A percentile compares a stretch with the other conserved stretches of the same genome.
Evolutionary conservation across 2,113 vertebrate genomes (phyloP).

Genomic region (Epinephelus fuscoguttatus): DNA sequence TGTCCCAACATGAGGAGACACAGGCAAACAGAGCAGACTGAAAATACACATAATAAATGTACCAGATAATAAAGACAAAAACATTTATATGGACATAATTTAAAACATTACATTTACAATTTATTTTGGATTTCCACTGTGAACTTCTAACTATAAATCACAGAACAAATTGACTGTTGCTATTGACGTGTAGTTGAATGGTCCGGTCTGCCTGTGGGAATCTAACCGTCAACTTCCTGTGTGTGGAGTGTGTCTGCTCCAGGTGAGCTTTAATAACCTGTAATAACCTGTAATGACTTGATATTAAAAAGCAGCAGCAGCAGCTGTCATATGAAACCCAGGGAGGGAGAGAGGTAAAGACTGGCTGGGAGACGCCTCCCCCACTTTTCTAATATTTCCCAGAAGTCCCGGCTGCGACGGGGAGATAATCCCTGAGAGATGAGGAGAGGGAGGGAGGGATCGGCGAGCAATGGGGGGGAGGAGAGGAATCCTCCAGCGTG

Average conservation of each 20-base stretch:
- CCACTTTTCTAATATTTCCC: constrained; percentile 77
- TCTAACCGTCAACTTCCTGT: constrained; percentile 22
- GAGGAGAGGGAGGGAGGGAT: constrained; percentile 69
- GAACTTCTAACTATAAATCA: too few species aligned
- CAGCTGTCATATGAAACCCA: constrained; percentile 21
- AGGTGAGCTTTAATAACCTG: constrained; percentile 45
- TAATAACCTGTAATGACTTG: constrained; percentile 61
- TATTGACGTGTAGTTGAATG: too few species aligned
- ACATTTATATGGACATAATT: too few species aligned
- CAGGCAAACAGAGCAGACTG: too few species aligned
- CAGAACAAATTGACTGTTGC: too few species aligned
- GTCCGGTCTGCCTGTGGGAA: not conserved
- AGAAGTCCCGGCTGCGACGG: constrained; percentile 64
- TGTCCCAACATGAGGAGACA: too few species aligned
- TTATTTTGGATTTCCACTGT: too few species aligned
- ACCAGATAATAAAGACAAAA: too few species aligned
- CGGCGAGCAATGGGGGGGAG: constrained; percentile 22
- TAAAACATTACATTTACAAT: too few species aligned
- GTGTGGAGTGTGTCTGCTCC: not conserved
- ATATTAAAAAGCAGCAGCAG: constrained; percentile 57
- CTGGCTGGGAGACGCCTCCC: constrained; percentile 13
- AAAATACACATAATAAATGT: too few species aligned
- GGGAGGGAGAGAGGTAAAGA: not conserved
- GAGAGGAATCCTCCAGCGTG: constrained; percentile 64
- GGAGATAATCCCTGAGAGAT: constrained; percentile 80